phyloP scores from a whole-genome alignment of 2,113 vertebrate species.

The Cettia cetti region DNA sequence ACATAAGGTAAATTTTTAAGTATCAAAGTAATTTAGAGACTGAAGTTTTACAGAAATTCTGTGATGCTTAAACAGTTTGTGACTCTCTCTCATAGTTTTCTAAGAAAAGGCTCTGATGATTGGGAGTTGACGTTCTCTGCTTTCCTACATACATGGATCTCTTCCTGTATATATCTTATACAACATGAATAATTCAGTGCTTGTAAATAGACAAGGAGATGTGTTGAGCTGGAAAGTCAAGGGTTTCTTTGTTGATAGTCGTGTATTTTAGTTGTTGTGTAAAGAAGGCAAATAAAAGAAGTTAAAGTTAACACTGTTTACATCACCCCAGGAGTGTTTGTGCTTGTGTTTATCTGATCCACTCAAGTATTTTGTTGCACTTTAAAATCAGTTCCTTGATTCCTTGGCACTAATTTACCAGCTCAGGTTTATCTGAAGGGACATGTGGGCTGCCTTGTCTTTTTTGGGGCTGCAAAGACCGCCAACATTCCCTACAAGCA shows the following conservation, averaged over 20 bases:
- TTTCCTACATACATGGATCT: background rate
- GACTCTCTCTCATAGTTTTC: background rate
- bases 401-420: background rate
- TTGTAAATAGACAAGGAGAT: background rate
- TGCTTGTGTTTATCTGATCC: background rate
- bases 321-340: background rate
- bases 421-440: background rate
- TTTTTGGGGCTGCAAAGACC: background rate
- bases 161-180: background rate
- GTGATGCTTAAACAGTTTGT: background rate
- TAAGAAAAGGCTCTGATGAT: background rate
- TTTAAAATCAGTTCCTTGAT: background rate
- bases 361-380: background rate
- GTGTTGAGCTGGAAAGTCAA: background rate
- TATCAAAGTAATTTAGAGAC: background rate
- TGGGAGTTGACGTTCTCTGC: background rate
- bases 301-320: background rate
- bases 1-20: conserved; percentile 40
- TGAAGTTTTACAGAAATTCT: background rate
- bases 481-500: background rate
- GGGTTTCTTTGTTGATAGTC: background rate
- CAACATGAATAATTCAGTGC: background rate
- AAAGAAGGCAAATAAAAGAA: background rate
- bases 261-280: background rate
- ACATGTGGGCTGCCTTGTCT: background rate